Evolutionary conservation across 2,113 vertebrate genomes (phyloP), one percentile per base, ranked within the genome.

Genomic region (Tylochromis polylepis): DNA sequence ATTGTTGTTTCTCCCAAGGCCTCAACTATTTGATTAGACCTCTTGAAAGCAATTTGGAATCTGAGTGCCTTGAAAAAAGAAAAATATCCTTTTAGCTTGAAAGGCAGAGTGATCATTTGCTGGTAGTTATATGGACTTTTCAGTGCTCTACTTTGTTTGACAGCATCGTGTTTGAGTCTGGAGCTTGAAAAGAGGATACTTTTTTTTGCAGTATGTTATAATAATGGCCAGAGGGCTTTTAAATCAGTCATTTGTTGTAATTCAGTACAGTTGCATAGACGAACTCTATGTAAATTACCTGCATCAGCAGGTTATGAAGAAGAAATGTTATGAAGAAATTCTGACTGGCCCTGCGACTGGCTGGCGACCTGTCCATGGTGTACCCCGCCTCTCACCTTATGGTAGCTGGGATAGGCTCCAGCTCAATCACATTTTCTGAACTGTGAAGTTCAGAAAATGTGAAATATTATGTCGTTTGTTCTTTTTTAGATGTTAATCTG

Each of bases 361-460:
- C 31, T 38, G 60, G 60, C 11, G 1, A 65, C 11, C 60, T 12
- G 60, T 65, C 31, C 34, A 22, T 65, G 4, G 6, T 65, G 6
- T 1, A 65, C 34, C 34, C 0, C 11, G 0, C 60, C 0, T 0
- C 60, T 38, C 20, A 65, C 60, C 34, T 3, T 2, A 1, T 22
- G 34, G 34, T 65, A 65, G 11, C 34, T 38, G 60, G 2, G 34
- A 38, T 5, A 34, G 31, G 5, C 31, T 34, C 31, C 31, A 46
- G 43, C 46, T 5, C 11, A 55, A 20, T n/a, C 75, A 55, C 12
- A 24, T 38, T 79, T 56, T 15, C 51, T 7, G 2, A 5, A 10
- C 3, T 72, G 29, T 24, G 27, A 15, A 59, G 27, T 59, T 31
- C 15, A 59, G 57, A 0, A 43, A 70, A 43, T 46, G 18, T 65